Conservation (phyloP, 2,113 vertebrate species). For the Corythoichthys haematopterus region DNA sequence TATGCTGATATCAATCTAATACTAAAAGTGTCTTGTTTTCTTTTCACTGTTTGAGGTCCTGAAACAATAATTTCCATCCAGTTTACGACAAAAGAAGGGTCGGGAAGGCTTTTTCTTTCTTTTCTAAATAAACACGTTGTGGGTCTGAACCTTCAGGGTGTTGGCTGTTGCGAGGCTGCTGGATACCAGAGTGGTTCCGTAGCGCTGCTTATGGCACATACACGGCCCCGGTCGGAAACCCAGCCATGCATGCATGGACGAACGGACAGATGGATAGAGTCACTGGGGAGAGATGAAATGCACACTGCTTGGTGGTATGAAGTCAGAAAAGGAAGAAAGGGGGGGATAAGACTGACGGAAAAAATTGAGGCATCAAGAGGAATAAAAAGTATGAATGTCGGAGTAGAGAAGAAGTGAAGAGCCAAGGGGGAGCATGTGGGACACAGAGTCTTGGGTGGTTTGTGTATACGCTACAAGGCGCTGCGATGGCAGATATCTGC, state of each 20-base stretch:
- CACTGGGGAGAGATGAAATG: slow-evolving; percentile 58
- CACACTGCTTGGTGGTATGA: slow-evolving; percentile 30
- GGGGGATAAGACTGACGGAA: slow-evolving; percentile 15
- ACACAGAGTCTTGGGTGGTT: slow-evolving; percentile 44
- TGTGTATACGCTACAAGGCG: slow-evolving; percentile 63
- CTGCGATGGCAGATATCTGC: slow-evolving; percentile 78
- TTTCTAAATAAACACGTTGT: slow-evolving; percentile 55
- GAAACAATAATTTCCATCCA: neutral
- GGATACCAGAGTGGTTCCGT: slow-evolving; percentile 52
- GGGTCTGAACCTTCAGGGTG: slow-evolving; percentile 36
- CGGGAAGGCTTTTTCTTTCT: slow-evolving; percentile 13
- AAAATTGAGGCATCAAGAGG: slow-evolving; percentile 13
- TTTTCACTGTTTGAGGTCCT: neutral
- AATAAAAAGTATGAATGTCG: slow-evolving; percentile 6
- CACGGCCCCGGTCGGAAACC: slow-evolving; percentile 48
- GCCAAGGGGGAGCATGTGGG: slow-evolving; percentile 25
- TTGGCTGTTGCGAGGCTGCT: slow-evolving; percentile 42
- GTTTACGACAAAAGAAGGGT: neutral
- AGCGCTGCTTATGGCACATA: slow-evolving; percentile 50
- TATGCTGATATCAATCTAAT: neutral
- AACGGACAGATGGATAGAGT: slow-evolving; percentile 52
- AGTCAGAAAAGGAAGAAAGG: slow-evolving; percentile 9
- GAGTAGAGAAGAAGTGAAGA: slow-evolving; percentile 3
- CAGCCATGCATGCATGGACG: slow-evolving; percentile 57
- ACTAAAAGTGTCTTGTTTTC: neutral